phyloP scores from a whole-genome alignment of 2,888 invertebrate genomes.

The Glyphotaelius pellucidus region DNA sequence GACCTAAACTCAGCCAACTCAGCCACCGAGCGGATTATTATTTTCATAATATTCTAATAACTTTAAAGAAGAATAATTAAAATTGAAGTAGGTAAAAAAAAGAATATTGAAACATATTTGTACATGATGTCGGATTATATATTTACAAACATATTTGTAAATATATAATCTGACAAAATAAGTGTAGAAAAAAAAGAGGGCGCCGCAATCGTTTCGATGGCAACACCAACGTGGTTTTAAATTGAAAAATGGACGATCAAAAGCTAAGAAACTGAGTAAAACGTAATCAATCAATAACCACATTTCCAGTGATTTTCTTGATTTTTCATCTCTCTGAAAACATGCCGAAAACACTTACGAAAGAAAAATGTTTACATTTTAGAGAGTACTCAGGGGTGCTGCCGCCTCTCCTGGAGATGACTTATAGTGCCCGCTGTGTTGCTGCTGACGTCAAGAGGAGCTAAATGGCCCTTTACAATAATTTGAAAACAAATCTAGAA shows the following conservation, averaged over 20 bases:
- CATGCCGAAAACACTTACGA: background rate
- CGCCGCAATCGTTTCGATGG: no score
- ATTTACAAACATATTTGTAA: no score
- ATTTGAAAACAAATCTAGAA: background rate
- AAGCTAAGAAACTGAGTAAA: background rate
- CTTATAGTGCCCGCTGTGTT: background rate
- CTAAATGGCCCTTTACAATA: conserved; percentile 2
- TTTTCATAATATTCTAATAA: no score
- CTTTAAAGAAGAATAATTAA: no score
- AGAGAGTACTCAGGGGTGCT: background rate
- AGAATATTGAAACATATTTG: no score
- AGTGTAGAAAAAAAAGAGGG: no score
- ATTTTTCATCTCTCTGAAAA: background rate
- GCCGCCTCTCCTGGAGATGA: background rate
- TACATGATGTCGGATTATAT: no score
- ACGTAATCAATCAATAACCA: background rate
- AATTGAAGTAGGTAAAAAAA: no score
- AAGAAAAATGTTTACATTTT: background rate
- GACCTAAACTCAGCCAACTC: no score
- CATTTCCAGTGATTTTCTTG: background rate
- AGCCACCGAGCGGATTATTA: no score
- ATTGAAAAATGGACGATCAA: background rate
- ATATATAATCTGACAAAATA: no score
- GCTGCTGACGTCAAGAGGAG: background rate
- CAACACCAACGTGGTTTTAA: background rate